Evolutionary conservation across 2,888 invertebrate species (phyloP).

Genomic region (Tetragonula carbonaria): DNA sequence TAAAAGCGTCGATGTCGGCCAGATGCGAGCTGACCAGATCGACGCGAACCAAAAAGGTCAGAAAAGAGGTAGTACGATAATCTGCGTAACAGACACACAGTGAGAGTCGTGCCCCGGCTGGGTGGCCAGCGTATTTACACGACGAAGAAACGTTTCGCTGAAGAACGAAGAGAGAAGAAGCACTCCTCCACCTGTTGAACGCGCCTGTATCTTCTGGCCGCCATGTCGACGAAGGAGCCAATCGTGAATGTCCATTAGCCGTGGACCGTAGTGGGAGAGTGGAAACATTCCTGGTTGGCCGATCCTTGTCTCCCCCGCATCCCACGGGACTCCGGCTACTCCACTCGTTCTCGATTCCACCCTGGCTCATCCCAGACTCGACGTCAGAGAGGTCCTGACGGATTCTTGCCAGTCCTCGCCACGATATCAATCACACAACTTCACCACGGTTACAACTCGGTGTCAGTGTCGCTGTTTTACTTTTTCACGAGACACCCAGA

Average conservation of each 20-base stretch:
- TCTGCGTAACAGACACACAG: conserved; percentile 63
- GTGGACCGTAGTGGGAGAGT: conserved; percentile 75
- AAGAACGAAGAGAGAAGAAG: conserved; percentile 34
- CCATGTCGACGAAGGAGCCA: conserved; percentile 80
- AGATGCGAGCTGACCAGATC: conserved; percentile 52
- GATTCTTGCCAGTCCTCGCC: conserved; percentile 60
- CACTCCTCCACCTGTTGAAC: conserved; percentile 81
- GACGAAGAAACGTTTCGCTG: conserved; percentile 7
- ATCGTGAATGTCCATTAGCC: conserved; percentile 74
- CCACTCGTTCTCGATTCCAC: conserved; percentile 60
- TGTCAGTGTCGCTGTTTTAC: neutral
- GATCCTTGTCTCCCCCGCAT: conserved; percentile 69
- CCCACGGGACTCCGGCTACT: conserved; percentile 69
- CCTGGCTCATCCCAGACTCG: conserved; percentile 70
- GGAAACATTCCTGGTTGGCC: conserved; percentile 76
- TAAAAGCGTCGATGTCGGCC: conserved; percentile 46
- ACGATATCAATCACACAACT: conserved; percentile 52
- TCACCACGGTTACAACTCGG: neutral
- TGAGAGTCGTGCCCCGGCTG: conserved; percentile 27
- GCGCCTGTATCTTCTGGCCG: conserved; percentile 73
- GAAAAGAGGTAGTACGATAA: conserved; percentile 69
- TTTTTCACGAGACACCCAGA: neutral
- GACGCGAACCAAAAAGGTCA: conserved; percentile 53
- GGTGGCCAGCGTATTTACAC: conserved; percentile 1
- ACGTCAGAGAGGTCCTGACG: conserved; percentile 66